Evolutionary conservation across 2,888 invertebrate genomes (phyloP).

Genomic region (Cephus spinipes): DNA sequence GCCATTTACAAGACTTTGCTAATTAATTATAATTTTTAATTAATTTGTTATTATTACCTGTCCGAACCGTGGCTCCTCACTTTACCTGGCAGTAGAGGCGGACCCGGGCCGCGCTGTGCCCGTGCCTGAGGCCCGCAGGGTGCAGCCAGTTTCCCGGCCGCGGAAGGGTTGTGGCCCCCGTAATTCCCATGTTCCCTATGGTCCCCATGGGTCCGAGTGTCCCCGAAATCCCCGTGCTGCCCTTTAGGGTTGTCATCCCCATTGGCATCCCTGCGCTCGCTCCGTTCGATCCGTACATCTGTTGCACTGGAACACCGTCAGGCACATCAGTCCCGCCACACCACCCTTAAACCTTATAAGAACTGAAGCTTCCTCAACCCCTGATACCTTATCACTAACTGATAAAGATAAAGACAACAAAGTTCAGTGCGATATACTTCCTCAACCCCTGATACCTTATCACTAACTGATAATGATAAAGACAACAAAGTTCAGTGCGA

Average conservation of each 20-base stretch:
- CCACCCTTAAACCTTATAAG: slow-evolving; percentile 20
- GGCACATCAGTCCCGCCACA: slow-evolving; percentile 61
- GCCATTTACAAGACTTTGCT: too few species aligned
- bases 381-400: too few species aligned
- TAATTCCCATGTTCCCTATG: slow-evolving; percentile 66
- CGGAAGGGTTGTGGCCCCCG: slow-evolving; percentile 65
- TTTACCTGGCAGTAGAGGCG: slow-evolving; percentile 81
- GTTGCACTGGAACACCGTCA: slow-evolving; percentile 76
- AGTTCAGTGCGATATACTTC: too few species aligned
- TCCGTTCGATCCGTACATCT: slow-evolving; percentile 81
- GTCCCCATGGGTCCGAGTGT: slow-evolving; percentile 71
- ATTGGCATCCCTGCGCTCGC: slow-evolving; percentile 68
- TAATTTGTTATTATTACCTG: slow-evolving; percentile 55
- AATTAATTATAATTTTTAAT: too few species aligned
- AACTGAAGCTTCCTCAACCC: too few species aligned
- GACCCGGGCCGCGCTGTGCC: slow-evolving; percentile 81
- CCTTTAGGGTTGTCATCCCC: slow-evolving; percentile 65
- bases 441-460: too few species aligned
- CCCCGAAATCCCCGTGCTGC: slow-evolving; percentile 73
- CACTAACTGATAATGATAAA: too few species aligned
- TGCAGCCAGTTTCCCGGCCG: slow-evolving; percentile 94
- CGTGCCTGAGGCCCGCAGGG: slow-evolving; percentile 90
- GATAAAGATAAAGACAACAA: too few species aligned
- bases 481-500: too few species aligned
- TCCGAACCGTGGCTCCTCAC: slow-evolving; percentile 72